Conservation (phyloP, 1,140 invertebrate genomes). For the Medauroidea extradentata region DNA sequence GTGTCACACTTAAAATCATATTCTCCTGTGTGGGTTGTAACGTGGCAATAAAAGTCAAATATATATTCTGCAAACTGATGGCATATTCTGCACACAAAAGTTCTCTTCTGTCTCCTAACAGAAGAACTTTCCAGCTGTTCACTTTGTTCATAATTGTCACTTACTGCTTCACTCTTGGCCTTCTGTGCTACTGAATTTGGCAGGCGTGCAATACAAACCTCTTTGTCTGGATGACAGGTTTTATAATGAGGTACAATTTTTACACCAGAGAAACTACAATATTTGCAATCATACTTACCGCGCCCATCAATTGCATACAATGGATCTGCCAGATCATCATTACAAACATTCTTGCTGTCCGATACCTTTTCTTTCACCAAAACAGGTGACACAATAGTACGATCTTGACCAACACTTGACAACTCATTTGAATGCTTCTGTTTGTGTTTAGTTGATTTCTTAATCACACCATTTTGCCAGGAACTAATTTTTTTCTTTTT, state of each 20-base stretch:
- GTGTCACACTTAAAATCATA: constrained; percentile 56
- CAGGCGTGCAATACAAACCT: constrained; percentile 59
- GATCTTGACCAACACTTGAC: too few species aligned
- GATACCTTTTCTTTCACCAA: too few species aligned
- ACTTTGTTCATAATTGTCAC: background rate
- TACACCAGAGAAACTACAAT: too few species aligned
- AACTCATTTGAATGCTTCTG: too few species aligned
- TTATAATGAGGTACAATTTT: constrained; percentile 61
- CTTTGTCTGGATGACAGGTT: constrained; percentile 53
- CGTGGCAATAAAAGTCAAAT: constrained; percentile 59
- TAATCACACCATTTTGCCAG: too few species aligned
- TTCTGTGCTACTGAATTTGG: constrained; percentile 44
- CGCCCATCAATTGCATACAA: too few species aligned
- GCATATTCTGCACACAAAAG: constrained; percentile 49
- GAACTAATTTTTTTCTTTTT: too few species aligned
- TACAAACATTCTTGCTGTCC: too few species aligned
- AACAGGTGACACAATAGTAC: too few species aligned
- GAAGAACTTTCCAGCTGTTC: background rate
- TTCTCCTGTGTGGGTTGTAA: constrained; percentile 67
- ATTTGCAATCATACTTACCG: too few species aligned
- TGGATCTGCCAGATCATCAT: too few species aligned
- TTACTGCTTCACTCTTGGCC: constrained; percentile 41
- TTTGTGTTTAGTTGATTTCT: too few species aligned
- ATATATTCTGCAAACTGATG: constrained; percentile 33
- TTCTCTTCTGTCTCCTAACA: constrained; percentile 21